Evolutionary conservation across 2,888 invertebrate species (phyloP).

Genomic region (Ochropleura leucogaster): DNA sequence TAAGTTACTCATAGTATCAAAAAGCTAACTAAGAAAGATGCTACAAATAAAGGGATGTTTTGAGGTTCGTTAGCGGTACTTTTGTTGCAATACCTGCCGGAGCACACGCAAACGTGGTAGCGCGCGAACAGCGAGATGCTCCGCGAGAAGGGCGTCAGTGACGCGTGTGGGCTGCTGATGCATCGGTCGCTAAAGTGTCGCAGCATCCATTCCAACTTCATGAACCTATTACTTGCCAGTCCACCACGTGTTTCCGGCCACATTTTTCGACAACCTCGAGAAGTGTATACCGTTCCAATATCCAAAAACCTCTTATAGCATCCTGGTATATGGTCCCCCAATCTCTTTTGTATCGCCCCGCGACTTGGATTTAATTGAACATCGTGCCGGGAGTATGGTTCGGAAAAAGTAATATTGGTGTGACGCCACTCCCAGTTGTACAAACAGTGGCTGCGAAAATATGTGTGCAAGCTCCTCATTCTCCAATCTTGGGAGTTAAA

Average conservation of each 20-base stretch:
- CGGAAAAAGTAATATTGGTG: no score
- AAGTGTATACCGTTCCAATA: constrained; percentile 25
- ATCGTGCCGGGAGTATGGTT: not conserved
- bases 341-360: not conserved
- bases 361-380: fast-evolving
- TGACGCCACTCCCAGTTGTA: not conserved
- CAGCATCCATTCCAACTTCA: constrained; percentile 24
- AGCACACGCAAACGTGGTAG: constrained; percentile 40
- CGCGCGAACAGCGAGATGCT: constrained; percentile 33
- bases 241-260: not conserved
- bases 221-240: not conserved
- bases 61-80: not conserved
- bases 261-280: constrained; percentile 28
- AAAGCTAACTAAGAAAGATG: not conserved
- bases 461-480: constrained; percentile 2
- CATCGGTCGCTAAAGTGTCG: not conserved
- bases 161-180: constrained; percentile 34
- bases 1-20: not conserved
- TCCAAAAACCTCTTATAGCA: constrained; percentile 39
- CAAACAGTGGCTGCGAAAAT: constrained; percentile 13
- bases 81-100: constrained; percentile 24
- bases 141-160: constrained; percentile 23
- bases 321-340: not conserved
- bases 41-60: constrained; percentile 7
- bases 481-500: constrained; percentile 33